A percentile compares a stretch with the other conserved stretches of the same genome.
Evolutionary conservation across 2,797 vertebrate species (phyloP).

Genomic region (Oophaga sylvatica): DNA sequence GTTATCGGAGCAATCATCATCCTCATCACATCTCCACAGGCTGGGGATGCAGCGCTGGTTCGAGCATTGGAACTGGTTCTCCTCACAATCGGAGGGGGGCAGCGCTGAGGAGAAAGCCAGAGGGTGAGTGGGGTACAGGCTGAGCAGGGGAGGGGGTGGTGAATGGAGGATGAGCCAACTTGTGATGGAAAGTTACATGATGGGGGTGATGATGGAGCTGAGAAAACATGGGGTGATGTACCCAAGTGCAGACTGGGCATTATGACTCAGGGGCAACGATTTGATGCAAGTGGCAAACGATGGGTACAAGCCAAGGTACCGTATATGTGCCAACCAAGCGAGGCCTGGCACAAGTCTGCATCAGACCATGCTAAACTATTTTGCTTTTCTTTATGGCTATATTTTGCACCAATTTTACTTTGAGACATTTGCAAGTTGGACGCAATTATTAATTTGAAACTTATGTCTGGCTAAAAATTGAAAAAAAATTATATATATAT

Average conservation of each 20-base stretch:
- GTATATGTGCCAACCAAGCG: too few relatives aligned
- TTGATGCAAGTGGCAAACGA: too few relatives aligned
- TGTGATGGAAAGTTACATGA: background rate
- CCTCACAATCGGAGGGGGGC: slow-evolving; percentile 84
- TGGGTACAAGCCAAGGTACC: background rate
- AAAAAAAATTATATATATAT: too few relatives aligned
- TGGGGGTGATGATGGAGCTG: background rate
- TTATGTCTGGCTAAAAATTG: too few relatives aligned
- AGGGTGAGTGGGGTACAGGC: background rate
- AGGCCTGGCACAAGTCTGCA: background rate
- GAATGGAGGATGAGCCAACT: background rate
- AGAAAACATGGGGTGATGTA: background rate
- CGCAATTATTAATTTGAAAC: too few relatives aligned
- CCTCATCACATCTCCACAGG: slow-evolving; percentile 95
- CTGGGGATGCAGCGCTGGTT: slow-evolving; percentile 93
- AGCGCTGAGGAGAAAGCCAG: slow-evolving; percentile 59
- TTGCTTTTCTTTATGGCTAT: too few relatives aligned
- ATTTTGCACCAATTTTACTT: too few relatives aligned
- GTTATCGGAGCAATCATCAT: slow-evolving; percentile 94
- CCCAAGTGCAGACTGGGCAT: too few relatives aligned
- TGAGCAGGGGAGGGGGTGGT: background rate
- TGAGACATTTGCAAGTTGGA: too few relatives aligned
- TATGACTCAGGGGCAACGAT: too few relatives aligned
- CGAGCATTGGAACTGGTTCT: slow-evolving; percentile 90
- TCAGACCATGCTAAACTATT: too few relatives aligned